A percentile compares a stretch with the other conserved stretches of the same genome.
Conservation (phyloP, 2,113 vertebrate genomes). For the Dolichotis patagonum region DNA sequence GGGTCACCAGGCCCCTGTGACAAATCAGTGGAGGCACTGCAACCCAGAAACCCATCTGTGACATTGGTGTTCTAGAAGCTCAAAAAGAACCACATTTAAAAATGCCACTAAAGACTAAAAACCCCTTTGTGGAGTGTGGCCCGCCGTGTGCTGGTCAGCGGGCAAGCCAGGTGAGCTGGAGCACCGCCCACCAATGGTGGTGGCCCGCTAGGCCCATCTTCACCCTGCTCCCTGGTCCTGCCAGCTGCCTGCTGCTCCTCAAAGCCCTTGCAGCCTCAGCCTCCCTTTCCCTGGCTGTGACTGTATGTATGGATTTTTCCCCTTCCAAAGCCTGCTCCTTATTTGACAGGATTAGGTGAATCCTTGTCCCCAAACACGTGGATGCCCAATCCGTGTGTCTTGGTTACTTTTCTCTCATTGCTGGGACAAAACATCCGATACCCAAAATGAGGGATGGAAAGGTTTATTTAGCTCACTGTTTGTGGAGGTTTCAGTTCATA, state of each 20-base stretch:
- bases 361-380: too few species aligned
- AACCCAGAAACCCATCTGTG: conserved; percentile 50
- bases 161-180: background rate
- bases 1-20: background rate
- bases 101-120: background rate
- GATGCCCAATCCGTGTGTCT: background rate
- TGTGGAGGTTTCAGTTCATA: too few species aligned
- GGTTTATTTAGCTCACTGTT: too few species aligned
- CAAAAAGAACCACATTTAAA: conserved; percentile 36
- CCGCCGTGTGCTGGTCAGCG: fast-evolving
- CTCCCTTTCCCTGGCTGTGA: background rate
- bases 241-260: background rate
- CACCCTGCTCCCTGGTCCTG: background rate
- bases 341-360: background rate
- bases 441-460: too few species aligned
- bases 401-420: too few species aligned
- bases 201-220: background rate
- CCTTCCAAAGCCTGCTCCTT: background rate
- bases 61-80: conserved; percentile 40
- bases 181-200: background rate
- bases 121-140: background rate
- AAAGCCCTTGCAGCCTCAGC: background rate
- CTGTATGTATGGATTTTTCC: background rate
- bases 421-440: too few species aligned
- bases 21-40: background rate